Evolutionary conservation across 1,140 invertebrate genomes (phyloP), one percentile per base, ranked within the genome.

Genomic region (Bemisia tabaci): DNA sequence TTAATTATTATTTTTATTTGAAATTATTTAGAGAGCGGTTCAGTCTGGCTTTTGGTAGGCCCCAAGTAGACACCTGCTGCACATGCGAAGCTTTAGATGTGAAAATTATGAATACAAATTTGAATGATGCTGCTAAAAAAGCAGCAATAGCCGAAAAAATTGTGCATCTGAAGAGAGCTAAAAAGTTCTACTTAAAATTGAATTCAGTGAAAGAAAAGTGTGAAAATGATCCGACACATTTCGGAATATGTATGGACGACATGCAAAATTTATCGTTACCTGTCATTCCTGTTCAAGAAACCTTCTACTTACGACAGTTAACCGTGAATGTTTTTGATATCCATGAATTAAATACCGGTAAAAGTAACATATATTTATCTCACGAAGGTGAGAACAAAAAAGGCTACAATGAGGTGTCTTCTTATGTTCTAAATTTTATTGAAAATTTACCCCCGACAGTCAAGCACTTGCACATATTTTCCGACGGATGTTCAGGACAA

Each of bases 351-450:
- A 68, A 59, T 2, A 68, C 25, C 63, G 61, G 66, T 65, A 58
- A 17, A 12, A 70, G 26, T 26, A 65, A 62, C 23, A 69, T 71
- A 65, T 69, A 65, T 59, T 64, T 70, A 63, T 69, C 69, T 66
- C 70, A 70, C 59, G 65, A 71, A 58, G 65, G 65, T 0, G 62
- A 68, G 58, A 68, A 66, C 27, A 48, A 26, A 33, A 60, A 66
- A 66, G 68, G 70, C 27, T 68, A 67, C 26, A 27, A 67, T 63
- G 69, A 70, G 65, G 69, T 70, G 59, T 26, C 26, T 27, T 71
- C 67, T 27, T 71, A 67, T 68, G 22, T 70, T 25, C 62, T 70
- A 0, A 70, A 71, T 64, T 70, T 65, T 65, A 68, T 68, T 17
- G 59, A 68, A 65, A 66, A 23, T 17, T 64, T 68, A 22, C 39